These are phyloP conservation scores for Porites lutea DNA, from an alignment of 64 coral and sea anemone species.

Conservation along the genomic window DNA sequence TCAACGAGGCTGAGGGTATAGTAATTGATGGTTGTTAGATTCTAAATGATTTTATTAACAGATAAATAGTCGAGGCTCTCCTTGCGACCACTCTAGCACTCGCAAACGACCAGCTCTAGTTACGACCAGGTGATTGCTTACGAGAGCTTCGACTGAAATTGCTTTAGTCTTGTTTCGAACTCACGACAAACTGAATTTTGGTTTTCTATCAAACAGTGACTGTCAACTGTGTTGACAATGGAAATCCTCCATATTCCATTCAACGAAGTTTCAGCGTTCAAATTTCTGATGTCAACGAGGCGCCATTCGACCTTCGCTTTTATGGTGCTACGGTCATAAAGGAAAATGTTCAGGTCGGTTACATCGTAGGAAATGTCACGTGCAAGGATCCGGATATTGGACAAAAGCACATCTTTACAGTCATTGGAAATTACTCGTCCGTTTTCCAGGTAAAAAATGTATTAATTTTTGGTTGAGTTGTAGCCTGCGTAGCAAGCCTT, in stretches of 20 bases:
- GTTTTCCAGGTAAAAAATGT: conserved; percentile 73
- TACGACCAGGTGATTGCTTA: too few relatives aligned
- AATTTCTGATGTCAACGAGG: conserved; percentile 83
- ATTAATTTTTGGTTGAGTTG: too few relatives aligned
- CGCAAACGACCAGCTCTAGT: too few relatives aligned
- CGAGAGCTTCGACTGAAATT: background rate
- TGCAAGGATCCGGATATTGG: conserved; percentile 70
- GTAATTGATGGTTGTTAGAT: too few relatives aligned
- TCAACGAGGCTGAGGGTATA: too few relatives aligned
- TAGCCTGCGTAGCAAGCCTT: too few relatives aligned
- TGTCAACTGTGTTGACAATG: conserved; percentile 72
- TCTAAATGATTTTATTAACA: too few relatives aligned
- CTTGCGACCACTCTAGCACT: too few relatives aligned
- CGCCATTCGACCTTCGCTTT: conserved; percentile 69
- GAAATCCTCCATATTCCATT: conserved; percentile 63
- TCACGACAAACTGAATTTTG: background rate
- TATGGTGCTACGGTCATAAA: conserved; percentile 26
- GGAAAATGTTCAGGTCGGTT: conserved; percentile 57
- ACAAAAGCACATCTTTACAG: conserved; percentile 55
- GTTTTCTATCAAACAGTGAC: conserved; percentile 49
- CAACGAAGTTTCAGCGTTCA: conserved; percentile 26
- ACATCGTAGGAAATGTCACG: conserved; percentile 36
- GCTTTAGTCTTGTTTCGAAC: background rate
- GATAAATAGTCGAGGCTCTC: too few relatives aligned
- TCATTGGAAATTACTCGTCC: conserved; percentile 74